Evolutionary conservation across 1,140 invertebrate genomes (phyloP), one percentile per base, ranked within the genome.

Genomic region (Neuroterus valhalla): DNA sequence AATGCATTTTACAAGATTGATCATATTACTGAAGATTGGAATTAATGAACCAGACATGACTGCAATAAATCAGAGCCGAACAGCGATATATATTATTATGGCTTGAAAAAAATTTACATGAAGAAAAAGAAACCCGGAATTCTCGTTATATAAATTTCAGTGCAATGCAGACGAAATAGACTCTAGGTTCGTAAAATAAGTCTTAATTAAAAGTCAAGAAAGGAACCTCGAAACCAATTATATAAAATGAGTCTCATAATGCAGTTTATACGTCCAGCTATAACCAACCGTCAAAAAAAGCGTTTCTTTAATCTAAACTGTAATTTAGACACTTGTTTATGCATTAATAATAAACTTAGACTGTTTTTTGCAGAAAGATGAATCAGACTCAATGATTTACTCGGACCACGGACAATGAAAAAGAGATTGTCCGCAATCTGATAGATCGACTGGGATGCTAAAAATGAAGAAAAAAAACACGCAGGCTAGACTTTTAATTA

Each of bases 401-500:
- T 31, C 14, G 52, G 52, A 62, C 52, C 52, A 31, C 52, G 52
- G 52, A 62, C 52, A 62, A 62, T 62, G 52, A 62, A 62, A 50
- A 50, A 50, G 48, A 50, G 48, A 50, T 50, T 50, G 48, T 50
- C 17, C 21, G 48, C 48, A 50, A 62, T 62, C 52, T 62, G 52
- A 62, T 62, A 62, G 50, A 52, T 52, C 17, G 46, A 48, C 46
- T 48, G 10, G 50, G 5, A 11, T 52, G 52, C 23, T 62, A 62
- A 62, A 38, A 62, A 62, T 55, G 26, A 55, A 55, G 10, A 55
- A 55, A 55, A 26, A 23, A 62, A 31, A 21, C n/a, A 26, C 14
- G 14, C 52, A n/a, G 52, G 52, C 52, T 62, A 62, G 52, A 62
- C 52, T 62, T 62, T 62, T 62, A 62, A 62, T 62, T 62, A 62